phyloP scores from a whole-genome alignment of 2,888 invertebrate species.

The Micoletzkya japonica region DNA sequence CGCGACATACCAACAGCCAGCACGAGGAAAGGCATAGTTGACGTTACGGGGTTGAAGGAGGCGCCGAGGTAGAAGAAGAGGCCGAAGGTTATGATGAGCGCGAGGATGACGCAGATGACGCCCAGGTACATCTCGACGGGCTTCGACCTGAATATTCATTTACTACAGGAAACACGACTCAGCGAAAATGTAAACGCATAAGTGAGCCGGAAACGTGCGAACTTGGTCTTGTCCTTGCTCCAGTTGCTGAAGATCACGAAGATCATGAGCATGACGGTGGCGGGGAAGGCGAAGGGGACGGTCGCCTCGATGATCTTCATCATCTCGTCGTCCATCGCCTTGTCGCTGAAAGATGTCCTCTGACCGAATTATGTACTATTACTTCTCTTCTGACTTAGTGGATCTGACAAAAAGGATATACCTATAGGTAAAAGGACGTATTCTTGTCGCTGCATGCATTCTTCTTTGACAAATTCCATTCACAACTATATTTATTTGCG shows the following conservation, averaged over 20 bases:
- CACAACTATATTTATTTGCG: no score
- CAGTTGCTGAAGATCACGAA: constrained; percentile 59
- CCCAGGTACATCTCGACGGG: constrained; percentile 62
- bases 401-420: no score
- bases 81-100: constrained; percentile 59
- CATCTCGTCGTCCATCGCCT: constrained; percentile 63
- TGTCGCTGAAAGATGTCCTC: no score
- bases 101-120: constrained; percentile 57
- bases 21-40: constrained; percentile 62
- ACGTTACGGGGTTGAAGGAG: constrained; percentile 61
- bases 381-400: no score
- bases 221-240: constrained; percentile 50
- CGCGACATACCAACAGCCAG: constrained; percentile 56
- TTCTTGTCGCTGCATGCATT: no score
- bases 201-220: constrained; percentile 5
- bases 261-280: constrained; percentile 56
- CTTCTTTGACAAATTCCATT: no score
- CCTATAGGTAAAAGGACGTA: no score
- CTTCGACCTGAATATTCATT: constrained; percentile 57
- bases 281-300: constrained; percentile 61
- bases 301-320: constrained; percentile 59
- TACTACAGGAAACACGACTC: neutral
- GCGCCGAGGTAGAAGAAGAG: constrained; percentile 57
- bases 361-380: no score
- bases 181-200: neutral